Conservation (phyloP, 1,140 invertebrate genomes). For the Drosophila nebulosa region DNA sequence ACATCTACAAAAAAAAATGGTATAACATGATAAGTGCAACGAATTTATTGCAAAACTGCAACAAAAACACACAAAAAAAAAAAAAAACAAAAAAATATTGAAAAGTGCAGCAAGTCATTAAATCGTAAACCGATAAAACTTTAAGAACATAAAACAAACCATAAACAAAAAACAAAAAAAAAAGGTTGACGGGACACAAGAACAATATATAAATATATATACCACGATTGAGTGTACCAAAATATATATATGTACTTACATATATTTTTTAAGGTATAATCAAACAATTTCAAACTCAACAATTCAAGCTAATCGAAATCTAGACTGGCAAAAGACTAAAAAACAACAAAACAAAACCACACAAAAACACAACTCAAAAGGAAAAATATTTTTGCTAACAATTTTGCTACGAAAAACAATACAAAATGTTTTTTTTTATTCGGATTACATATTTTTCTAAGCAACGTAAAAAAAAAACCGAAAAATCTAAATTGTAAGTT, state of each 20-base stretch:
- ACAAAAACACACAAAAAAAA: neutral
- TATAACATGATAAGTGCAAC: conserved; percentile 37
- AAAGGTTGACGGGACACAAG: conserved; percentile 72
- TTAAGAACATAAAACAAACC: conserved; percentile 2
- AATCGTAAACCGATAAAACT: conserved; percentile 33
- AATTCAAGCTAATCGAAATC: conserved; percentile 61
- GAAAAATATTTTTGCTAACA: conserved; percentile 49
- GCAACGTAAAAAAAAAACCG: neutral
- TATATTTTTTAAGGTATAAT: neutral
- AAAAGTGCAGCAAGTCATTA: conserved; percentile 50
- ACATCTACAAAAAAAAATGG: conserved; percentile 12
- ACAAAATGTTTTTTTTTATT: no score
- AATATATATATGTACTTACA: conserved; percentile 18
- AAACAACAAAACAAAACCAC: neutral
- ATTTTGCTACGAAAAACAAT: conserved; percentile 52
- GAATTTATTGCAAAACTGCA: conserved; percentile 54
- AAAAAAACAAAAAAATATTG: neutral
- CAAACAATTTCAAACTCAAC: conserved; percentile 36
- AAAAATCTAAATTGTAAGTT: conserved; percentile 5
- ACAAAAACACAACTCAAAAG: conserved; percentile 11
- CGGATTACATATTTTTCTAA: conserved; percentile 51
- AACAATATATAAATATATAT: conserved; percentile 65
- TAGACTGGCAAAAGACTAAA: conserved; percentile 70
- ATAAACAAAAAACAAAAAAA: conserved; percentile 24
- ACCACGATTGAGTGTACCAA: neutral